Evolutionary conservation across 2,113 vertebrate species (phyloP).

Genomic region (Mesembrinibis cayennensis): DNA sequence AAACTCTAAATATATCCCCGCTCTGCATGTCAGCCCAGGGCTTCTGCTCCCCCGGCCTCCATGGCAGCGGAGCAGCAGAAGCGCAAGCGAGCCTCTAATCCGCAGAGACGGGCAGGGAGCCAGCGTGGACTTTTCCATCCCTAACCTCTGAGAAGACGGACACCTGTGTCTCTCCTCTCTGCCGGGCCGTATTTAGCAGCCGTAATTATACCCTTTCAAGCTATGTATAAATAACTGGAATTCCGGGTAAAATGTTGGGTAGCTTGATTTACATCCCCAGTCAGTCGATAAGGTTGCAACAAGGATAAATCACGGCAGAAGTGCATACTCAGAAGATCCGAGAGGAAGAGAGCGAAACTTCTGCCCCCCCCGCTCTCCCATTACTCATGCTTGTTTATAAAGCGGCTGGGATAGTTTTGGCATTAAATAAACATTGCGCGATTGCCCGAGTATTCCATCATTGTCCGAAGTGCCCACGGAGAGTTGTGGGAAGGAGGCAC

Average conservation of each 20-base stretch:
- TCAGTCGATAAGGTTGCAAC: slow-evolving; percentile 10
- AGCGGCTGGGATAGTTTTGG: neutral
- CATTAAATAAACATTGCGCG: slow-evolving; percentile 10
- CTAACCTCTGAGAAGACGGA: neutral
- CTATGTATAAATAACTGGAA: slow-evolving; percentile 54
- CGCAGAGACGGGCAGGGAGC: neutral
- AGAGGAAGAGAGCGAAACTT: slow-evolving; percentile 35
- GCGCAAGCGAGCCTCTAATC: neutral
- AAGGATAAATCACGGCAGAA: slow-evolving; percentile 55
- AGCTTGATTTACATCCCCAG: slow-evolving; percentile 50
- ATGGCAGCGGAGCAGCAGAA: fast-evolving
- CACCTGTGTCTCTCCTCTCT: slow-evolving; percentile 42
- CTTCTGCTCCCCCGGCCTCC: neutral
- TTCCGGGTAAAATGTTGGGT: slow-evolving; percentile 29
- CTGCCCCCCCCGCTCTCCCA: neutral
- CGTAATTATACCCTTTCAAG: slow-evolving; percentile 24
- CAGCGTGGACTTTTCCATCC: slow-evolving; percentile 21
- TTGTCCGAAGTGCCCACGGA: neutral
- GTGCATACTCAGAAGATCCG: slow-evolving; percentile 26
- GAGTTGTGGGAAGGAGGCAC: neutral
- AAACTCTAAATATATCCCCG: neutral
- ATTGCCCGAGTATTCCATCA: neutral
- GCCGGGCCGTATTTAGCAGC: slow-evolving; percentile 15
- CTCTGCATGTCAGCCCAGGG: neutral
- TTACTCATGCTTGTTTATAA: slow-evolving; percentile 43